phyloP scores from a whole-genome alignment of 2,797 vertebrate genomes.

The Novumbra hubbsi region DNA sequence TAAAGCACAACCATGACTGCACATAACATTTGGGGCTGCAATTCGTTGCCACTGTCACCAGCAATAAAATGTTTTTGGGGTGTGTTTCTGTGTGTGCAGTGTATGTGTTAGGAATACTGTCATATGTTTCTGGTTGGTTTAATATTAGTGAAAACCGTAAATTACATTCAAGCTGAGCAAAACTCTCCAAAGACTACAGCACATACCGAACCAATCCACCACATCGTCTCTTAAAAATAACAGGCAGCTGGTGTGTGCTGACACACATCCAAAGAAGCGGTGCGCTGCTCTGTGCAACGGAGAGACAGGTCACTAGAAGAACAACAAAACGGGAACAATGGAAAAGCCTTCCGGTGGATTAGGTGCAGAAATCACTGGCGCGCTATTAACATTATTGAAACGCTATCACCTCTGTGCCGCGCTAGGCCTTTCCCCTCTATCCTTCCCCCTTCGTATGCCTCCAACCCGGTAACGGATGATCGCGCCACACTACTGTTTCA shows the following conservation, averaged over 20 bases:
- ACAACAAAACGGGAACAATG: constrained; percentile 53
- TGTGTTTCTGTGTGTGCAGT: background rate
- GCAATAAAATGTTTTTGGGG: background rate
- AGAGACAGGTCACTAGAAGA: constrained; percentile 31
- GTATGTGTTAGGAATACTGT: background rate
- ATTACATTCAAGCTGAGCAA: background rate
- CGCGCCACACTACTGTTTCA: constrained; percentile 16
- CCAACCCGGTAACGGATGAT: constrained; percentile 8
- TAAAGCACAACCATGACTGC: background rate
- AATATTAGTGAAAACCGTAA: background rate
- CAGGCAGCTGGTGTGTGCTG: background rate
- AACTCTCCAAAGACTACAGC: background rate
- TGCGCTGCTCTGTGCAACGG: background rate
- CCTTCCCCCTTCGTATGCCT: constrained; percentile 31
- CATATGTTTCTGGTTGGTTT: background rate
- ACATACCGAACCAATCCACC: background rate
- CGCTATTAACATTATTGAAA: constrained; percentile 62
- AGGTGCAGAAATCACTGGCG: constrained; percentile 58
- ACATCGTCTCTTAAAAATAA: background rate
- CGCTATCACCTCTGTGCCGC: constrained; percentile 33
- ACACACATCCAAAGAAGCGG: background rate
- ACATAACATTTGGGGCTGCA: background rate
- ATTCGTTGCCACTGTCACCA: background rate
- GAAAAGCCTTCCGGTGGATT: constrained; percentile 64
- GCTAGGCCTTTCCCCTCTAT: constrained; percentile 17